Conservation (phyloP, 2,888 invertebrate genomes). For the Rhaphigaster nebulosa region DNA sequence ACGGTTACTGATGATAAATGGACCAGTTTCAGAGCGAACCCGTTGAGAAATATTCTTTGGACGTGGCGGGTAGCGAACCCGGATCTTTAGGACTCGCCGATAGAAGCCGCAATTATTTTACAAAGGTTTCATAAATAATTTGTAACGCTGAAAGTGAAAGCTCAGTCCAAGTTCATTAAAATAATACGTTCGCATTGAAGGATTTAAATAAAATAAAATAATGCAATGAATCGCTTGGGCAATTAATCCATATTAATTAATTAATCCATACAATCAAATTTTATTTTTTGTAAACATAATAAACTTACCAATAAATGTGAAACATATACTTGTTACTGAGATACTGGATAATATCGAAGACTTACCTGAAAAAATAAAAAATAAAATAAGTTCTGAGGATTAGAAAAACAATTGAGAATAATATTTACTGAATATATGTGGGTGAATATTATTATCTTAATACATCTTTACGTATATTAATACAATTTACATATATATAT, state of each 20-base stretch:
- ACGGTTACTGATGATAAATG: background rate
- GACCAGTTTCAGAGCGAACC: background rate
- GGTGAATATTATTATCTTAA: no score
- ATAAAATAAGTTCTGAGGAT: no score
- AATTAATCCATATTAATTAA: no score
- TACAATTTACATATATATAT: no score
- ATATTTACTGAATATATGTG: no score
- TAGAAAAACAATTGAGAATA: background rate
- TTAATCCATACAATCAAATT: no score
- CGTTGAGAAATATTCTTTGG: slow-evolving; percentile 27
- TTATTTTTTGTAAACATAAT: background rate
- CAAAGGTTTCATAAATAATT: background rate
- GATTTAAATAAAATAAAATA: no score
- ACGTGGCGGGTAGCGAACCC: slow-evolving; percentile 2
- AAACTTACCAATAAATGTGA: background rate
- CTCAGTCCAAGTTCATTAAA: background rate
- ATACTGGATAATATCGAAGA: background rate
- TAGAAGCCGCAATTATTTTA: background rate
- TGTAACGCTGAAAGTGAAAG: background rate
- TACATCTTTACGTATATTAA: no score
- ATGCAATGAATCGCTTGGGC: no score
- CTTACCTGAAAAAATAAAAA: background rate
- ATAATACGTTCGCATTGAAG: no score
- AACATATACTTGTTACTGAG: background rate
- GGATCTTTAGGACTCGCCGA: background rate